Conservation (phyloP, 2,113 vertebrate genomes). For the Acrocephalus arundinaceus region DNA sequence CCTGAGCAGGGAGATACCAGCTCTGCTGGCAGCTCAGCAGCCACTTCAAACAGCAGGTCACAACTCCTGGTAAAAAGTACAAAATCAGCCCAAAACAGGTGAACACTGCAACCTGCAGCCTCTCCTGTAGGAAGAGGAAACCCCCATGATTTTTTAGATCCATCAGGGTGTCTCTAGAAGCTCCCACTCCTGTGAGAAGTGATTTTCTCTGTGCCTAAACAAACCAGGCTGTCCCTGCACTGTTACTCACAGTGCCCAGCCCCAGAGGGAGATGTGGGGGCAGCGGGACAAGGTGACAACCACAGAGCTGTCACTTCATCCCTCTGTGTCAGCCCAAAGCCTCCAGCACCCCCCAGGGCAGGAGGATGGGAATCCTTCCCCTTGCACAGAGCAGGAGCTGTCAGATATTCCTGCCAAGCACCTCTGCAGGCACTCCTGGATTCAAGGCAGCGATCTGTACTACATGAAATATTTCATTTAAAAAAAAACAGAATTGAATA, state of each 20-base stretch:
- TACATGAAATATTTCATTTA: not conserved
- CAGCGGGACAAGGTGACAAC: not conserved
- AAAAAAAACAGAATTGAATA: not conserved
- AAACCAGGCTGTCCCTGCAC: not conserved
- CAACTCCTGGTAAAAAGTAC: not conserved
- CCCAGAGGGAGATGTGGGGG: not conserved
- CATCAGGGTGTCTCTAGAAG: not conserved
- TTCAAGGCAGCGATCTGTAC: not conserved
- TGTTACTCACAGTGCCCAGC: accelerated
- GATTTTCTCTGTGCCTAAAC: not conserved
- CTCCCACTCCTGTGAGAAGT: not conserved
- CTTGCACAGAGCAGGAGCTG: not conserved
- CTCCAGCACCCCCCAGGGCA: not conserved
- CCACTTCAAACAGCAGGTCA: not conserved
- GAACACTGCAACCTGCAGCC: not conserved
- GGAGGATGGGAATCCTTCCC: not conserved
- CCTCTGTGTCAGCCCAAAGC: not conserved
- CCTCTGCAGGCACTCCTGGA: not conserved
- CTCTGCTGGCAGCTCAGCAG: not conserved
- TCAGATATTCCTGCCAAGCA: not conserved
- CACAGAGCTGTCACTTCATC: not conserved
- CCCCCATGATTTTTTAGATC: not conserved
- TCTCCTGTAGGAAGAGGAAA: not conserved
- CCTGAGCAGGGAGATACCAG: not conserved
- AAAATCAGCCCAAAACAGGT: accelerated